Conservation (phyloP, 53 echinoderm and acorn worm species). For the Echinarachnius parma region DNA sequence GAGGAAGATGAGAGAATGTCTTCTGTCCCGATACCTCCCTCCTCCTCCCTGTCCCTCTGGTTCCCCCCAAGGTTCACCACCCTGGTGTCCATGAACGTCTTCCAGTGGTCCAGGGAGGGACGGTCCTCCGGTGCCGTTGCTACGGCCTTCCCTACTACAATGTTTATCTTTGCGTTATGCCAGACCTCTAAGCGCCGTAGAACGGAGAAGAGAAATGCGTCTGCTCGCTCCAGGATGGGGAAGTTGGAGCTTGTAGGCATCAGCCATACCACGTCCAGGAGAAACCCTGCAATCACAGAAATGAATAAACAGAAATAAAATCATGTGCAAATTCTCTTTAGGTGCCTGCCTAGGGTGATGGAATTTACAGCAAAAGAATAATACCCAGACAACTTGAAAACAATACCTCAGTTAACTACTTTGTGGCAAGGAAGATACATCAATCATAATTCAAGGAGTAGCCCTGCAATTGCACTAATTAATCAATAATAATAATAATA, state of each 20-base stretch:
- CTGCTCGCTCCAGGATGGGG: slow-evolving; percentile 25
- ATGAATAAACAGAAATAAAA: background rate
- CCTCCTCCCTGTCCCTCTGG: background rate
- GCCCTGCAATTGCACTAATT: too few relatives aligned
- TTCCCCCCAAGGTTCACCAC: slow-evolving; percentile 16
- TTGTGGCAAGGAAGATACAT: too few relatives aligned
- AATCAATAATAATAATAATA: too few relatives aligned
- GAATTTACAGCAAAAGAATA: too few relatives aligned
- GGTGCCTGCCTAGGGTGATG: too few relatives aligned
- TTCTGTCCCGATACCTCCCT: background rate
- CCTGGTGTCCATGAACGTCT: slow-evolving; percentile 21
- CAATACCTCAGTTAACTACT: too few relatives aligned
- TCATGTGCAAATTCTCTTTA: too few relatives aligned
- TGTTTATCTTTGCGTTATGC: slow-evolving; percentile 22
- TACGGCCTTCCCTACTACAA: slow-evolving; percentile 13
- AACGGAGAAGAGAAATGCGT: slow-evolving; percentile 24
- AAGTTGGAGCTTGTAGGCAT: slow-evolving; percentile 36
- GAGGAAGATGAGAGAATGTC: slow-evolving; percentile 2
- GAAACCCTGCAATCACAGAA: slow-evolving; percentile 10
- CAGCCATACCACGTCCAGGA: slow-evolving; percentile 37
- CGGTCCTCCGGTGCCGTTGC: slow-evolving; percentile 2
- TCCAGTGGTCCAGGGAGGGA: slow-evolving; percentile 36
- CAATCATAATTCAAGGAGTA: too few relatives aligned
- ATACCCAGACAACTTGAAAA: too few relatives aligned
- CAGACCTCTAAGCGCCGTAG: slow-evolving; percentile 34